Evolutionary conservation across 2,797 vertebrate genomes (phyloP).

Genomic region (Choloepus didactylus): DNA sequence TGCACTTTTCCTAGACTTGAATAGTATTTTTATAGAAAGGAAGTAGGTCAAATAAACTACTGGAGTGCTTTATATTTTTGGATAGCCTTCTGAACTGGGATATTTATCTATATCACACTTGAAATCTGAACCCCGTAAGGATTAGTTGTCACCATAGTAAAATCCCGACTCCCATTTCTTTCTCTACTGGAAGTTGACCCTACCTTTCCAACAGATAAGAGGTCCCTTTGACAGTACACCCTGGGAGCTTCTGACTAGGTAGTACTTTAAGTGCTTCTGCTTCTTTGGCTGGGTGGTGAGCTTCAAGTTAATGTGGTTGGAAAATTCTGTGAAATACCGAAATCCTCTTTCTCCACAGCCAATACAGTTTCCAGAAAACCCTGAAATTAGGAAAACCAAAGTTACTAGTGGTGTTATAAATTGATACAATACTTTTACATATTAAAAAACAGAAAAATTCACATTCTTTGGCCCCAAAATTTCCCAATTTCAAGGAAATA

Average conservation of each 20-base stretch:
- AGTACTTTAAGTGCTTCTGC: constrained; percentile 99
- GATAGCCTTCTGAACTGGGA: constrained; percentile 46
- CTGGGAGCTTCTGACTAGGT: constrained; percentile 97
- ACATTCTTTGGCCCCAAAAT: not conserved
- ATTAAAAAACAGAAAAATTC: constrained; percentile 46
- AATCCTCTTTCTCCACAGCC: constrained; percentile 99
- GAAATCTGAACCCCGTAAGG: not conserved
- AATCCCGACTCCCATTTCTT: not conserved
- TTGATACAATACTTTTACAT: not conserved
- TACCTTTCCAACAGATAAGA: constrained; percentile 99
- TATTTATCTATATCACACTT: constrained; percentile 26
- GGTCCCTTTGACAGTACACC: constrained; percentile 97
- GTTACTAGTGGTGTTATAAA: constrained; percentile 54
- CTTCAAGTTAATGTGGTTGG: constrained; percentile 99
- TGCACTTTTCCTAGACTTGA: not conserved
- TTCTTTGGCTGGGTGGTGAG: constrained; percentile 99
- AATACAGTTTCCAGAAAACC: constrained; percentile 99
- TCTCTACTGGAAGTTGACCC: not conserved
- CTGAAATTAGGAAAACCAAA: constrained; percentile 86
- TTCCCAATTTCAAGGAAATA: constrained; percentile 38
- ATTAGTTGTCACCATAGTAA: not conserved
- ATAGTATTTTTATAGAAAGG: not conserved
- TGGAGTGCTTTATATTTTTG: not conserved
- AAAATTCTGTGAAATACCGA: constrained; percentile 99
- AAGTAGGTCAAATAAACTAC: not conserved